Evolutionary conservation across 2,113 vertebrate species (phyloP).

Genomic region (Mus spicilegus): DNA sequence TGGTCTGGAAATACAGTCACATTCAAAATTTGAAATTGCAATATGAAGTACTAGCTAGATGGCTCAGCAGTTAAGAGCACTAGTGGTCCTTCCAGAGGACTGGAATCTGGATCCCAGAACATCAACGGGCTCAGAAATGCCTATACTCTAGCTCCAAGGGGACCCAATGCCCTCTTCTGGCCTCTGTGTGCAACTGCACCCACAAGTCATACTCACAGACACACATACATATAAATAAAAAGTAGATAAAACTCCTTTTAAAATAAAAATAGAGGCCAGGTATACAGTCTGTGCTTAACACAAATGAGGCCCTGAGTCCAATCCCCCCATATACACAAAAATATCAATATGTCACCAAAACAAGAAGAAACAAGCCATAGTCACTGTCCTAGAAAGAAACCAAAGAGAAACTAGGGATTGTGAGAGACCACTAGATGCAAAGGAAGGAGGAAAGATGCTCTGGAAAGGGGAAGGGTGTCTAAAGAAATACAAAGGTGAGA

Average conservation of each 20-base stretch:
- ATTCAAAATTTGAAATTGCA: background rate
- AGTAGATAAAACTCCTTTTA: background rate
- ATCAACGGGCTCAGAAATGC: background rate
- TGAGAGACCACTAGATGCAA: background rate
- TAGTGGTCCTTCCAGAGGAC: background rate
- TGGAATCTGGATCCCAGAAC: background rate
- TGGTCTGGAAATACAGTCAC: slow-evolving; percentile 22
- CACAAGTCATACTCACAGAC: background rate
- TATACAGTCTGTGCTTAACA: background rate
- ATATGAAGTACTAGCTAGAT: background rate
- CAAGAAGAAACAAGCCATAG: slow-evolving; percentile 6
- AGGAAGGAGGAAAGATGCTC: background rate
- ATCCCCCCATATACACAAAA: background rate
- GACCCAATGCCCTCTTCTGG: background rate
- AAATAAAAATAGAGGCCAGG: background rate
- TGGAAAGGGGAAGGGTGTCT: background rate
- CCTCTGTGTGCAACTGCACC: background rate
- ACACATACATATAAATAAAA: background rate
- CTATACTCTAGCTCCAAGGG: background rate
- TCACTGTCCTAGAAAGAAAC: background rate
- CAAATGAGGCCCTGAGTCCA: background rate
- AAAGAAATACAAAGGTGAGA: slow-evolving; percentile 30
- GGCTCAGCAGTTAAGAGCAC: background rate
- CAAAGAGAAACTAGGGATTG: background rate
- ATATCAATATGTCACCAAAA: background rate